A percentile compares a stretch with the other conserved stretches of the same genome.
Evolutionary conservation across 92 coral and sea anemone species (phyloP).

Genomic region (Epizoanthus fatuus): DNA sequence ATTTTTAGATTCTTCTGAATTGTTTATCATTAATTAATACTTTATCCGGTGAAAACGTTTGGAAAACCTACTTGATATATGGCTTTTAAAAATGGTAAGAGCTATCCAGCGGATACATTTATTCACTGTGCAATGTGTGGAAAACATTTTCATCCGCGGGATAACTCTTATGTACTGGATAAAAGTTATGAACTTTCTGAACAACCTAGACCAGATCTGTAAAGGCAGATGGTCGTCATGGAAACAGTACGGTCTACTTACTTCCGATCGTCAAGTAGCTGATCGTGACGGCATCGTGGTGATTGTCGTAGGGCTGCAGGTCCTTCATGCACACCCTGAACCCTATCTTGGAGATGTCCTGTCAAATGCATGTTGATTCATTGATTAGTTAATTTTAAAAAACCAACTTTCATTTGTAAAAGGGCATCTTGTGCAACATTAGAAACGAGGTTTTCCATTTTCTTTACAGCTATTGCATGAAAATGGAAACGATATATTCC

Average conservation of each 20-base stretch:
- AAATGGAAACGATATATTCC: too few species aligned
- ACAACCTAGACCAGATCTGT: neutral
- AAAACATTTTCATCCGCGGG: too few species aligned
- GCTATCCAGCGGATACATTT: neutral
- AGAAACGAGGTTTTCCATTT: too few species aligned
- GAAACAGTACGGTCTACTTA: neutral
- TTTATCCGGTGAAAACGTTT: too few species aligned
- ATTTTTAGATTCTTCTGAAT: neutral
- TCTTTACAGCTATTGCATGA: too few species aligned
- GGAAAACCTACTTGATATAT: too few species aligned
- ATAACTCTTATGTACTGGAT: too few species aligned
- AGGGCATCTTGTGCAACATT: too few species aligned
- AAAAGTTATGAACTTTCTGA: neutral
- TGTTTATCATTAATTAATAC: neutral
- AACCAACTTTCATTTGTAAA: neutral
- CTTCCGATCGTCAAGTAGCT: conserved; percentile 79
- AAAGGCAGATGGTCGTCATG: neutral
- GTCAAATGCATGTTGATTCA: neutral
- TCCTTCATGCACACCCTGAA: conserved; percentile 82
- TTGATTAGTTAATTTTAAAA: neutral
- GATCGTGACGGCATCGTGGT: conserved; percentile 81
- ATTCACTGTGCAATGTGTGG: too few species aligned
- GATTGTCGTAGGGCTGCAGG: conserved; percentile 69
- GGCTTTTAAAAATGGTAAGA: too few species aligned
- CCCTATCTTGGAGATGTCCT: conserved; percentile 63